Base-by-base conservation (phyloP, 2,888 invertebrate genomes). In the Cosmia trapezina region DNA sequence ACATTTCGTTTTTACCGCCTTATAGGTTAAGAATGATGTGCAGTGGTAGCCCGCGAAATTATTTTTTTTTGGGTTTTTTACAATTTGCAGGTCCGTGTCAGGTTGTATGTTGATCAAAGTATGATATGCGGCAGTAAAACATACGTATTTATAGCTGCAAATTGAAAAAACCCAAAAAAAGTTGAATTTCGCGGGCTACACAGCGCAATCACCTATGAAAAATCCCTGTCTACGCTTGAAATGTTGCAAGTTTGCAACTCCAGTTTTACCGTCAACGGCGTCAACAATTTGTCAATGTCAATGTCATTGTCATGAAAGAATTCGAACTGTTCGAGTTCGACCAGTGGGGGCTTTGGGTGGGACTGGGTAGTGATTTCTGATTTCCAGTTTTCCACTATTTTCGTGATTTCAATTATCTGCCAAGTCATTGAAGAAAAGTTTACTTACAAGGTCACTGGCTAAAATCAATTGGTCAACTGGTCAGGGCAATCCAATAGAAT, bases 401-500 rank as follows among this genome's bases (percentile, higher is more conserved):
- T 37, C 4, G 7, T 59, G 12, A 12, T 37, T 17, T 56, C 17
- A n/a, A 43, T 12, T 63, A 45, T 12, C 7, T 45, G 12, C 17
- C 0, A 64, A 64, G 64, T 22, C 12, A 22, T n/a, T 37, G 65
- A 51, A 41, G 49, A 41, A 49, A 41, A 54, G 37, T 45, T n/a
- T 12, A 37, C 43, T 7, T 45, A 61, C 22, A 22, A 7, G 22
- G 19, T 67, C 11, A 12, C n/a, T 33, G 66, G 22, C 11, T 22
- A 28, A 60, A 73, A 22, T 45, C 6, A 51, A 33, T 63, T 4
- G n/a, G 19, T n/a, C 47, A 33, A 47, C n/a, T 43, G 28, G 28
- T 49, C 37, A 37, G n/a, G 4, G 28, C 17, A 43, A 69, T 53
- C 45, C 12, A 73, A 12, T 73, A 63, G 19, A n/a, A 62, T n/a